Evolutionary conservation across 1,140 invertebrate genomes (phyloP).

Genomic region (Neocloeon triangulifer): DNA sequence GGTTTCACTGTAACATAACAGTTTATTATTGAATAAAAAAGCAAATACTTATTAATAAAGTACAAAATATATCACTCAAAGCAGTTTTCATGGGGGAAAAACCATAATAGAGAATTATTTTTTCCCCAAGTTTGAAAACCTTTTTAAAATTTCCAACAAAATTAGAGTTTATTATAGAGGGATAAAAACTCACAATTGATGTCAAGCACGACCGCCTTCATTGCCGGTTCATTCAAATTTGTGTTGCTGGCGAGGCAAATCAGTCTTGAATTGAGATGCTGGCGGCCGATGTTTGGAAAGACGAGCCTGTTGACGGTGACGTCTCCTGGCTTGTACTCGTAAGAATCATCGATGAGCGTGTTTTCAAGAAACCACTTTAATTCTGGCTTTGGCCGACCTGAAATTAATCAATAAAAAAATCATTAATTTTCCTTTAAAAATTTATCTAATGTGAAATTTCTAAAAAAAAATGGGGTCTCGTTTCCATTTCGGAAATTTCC

Average conservation of each 20-base stretch:
- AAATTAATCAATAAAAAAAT: too few relatives aligned
- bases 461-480: too few relatives aligned
- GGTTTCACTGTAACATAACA: slow-evolving; percentile 46
- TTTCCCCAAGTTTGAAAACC: too few relatives aligned
- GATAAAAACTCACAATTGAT: slow-evolving; percentile 54
- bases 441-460: too few relatives aligned
- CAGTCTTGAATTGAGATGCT: slow-evolving; percentile 52
- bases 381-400: slow-evolving; percentile 51
- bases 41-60: too few relatives aligned
- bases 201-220: slow-evolving; percentile 52
- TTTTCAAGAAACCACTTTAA: slow-evolving; percentile 72
- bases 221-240: slow-evolving; percentile 46
- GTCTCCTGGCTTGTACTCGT: slow-evolving; percentile 37
- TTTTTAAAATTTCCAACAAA: too few relatives aligned
- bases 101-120: too few relatives aligned
- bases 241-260: slow-evolving; percentile 72
- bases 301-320: slow-evolving; percentile 52
- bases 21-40: not conserved
- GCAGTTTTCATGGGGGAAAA: too few relatives aligned
- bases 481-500: too few relatives aligned
- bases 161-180: too few relatives aligned
- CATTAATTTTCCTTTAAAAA: too few relatives aligned
- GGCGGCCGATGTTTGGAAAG: slow-evolving; percentile 45
- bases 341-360: slow-evolving; percentile 58
- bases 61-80: too few relatives aligned